A percentile compares a stretch with the other conserved stretches of the same genome.
Conservation (phyloP, 1,140 invertebrate genomes). For the Heterodera schachtii region DNA sequence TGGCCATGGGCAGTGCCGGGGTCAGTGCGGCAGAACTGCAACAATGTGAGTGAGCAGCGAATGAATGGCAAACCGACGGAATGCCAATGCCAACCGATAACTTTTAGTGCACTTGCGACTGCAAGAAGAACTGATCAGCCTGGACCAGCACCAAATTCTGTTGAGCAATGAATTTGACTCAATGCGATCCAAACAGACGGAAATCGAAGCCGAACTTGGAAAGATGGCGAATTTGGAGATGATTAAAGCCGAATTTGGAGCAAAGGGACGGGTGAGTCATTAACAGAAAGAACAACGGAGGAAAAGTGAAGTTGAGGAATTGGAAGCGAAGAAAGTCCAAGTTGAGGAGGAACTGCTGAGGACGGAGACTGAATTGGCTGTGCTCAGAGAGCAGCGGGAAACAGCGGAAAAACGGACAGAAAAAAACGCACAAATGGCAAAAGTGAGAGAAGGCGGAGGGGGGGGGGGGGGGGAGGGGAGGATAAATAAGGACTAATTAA, state of each 20-base stretch:
- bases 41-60: constrained; percentile 34
- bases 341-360: constrained; percentile 24
- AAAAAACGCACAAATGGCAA: constrained; percentile 29
- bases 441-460: constrained; percentile 21
- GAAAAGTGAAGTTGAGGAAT: constrained; percentile 18
- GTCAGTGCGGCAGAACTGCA: constrained; percentile 38
- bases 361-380: constrained; percentile 25
- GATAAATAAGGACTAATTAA: neutral
- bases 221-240: constrained; percentile 29
- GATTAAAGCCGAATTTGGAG: constrained; percentile 22
- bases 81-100: neutral
- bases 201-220: constrained; percentile 29
- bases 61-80: neutral
- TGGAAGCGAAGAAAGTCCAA: constrained; percentile 27
- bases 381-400: constrained; percentile 13
- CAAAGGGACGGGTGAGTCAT: constrained; percentile 7
- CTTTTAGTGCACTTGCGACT: constrained; percentile 47
- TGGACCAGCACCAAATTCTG: constrained; percentile 28
- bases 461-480: too few relatives aligned
- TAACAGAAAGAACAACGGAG: constrained; percentile 21
- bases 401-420: constrained; percentile 3
- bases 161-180: constrained; percentile 34
- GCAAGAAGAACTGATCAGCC: constrained; percentile 43
- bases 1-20: constrained; percentile 11
- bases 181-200: constrained; percentile 37